These are phyloP conservation scores for Taphrorychus bicolor DNA, from an alignment of 2,888 invertebrate species.

Conservation along the genomic window DNA sequence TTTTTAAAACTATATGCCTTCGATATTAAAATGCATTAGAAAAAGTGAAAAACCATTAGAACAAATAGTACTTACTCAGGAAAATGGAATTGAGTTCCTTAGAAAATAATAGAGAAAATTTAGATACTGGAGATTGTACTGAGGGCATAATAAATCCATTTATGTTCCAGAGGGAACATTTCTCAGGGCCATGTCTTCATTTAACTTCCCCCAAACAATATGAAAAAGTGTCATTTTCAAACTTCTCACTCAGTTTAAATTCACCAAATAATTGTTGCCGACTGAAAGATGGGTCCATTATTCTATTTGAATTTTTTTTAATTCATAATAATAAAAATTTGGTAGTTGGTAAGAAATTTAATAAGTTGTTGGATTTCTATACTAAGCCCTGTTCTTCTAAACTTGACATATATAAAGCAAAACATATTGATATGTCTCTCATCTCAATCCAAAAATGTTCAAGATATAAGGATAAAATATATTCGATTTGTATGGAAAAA, in stretches of 20 bases:
- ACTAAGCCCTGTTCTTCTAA: too few species aligned
- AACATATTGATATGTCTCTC: too few species aligned
- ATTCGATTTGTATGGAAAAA: background rate
- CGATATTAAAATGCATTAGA: background rate
- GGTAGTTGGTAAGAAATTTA: too few species aligned
- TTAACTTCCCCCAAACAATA: background rate
- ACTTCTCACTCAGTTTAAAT: too few species aligned
- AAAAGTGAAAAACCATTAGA: slow-evolving; percentile 1
- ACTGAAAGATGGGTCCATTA: background rate
- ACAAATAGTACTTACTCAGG: too few species aligned
- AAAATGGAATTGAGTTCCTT: too few species aligned
- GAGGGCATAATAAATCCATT: background rate
- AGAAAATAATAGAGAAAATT: background rate
- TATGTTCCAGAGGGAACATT: slow-evolving; percentile 3
- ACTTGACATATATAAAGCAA: too few species aligned
- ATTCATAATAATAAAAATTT: background rate
- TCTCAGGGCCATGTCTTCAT: background rate
- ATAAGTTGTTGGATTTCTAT: too few species aligned
- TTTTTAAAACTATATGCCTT: slow-evolving; percentile 5
- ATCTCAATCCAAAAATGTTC: too few species aligned
- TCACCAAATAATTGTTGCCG: slow-evolving; percentile 1
- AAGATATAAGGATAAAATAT: too few species aligned
- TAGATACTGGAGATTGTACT: background rate
- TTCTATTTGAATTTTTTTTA: background rate
- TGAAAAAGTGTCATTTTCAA: too few species aligned